phyloP scores from a whole-genome alignment of 2,888 invertebrate species.

The Catocala sponsa region DNA sequence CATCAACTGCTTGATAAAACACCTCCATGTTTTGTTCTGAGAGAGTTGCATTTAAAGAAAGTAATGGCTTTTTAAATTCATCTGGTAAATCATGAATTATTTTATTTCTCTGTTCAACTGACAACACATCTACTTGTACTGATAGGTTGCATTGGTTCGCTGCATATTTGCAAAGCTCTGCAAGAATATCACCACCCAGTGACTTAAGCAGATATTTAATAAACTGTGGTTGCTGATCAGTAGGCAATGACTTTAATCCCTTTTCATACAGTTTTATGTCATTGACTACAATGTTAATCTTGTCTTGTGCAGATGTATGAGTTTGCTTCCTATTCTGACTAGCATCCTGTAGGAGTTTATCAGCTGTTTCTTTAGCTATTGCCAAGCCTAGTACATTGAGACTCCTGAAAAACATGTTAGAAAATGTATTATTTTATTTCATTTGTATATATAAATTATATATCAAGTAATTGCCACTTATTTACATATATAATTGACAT shows the following conservation, averaged over 20 bases:
- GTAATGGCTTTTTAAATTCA: conserved; percentile 90
- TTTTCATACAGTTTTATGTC: conserved; percentile 94
- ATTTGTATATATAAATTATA: too few species aligned
- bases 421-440: too few species aligned
- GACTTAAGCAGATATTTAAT: conserved; percentile 95
- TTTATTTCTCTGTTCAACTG: conserved; percentile 91
- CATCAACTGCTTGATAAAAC: conserved; percentile 92
- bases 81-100: conserved; percentile 90
- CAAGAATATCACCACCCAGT: conserved; percentile 93
- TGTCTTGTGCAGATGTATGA: conserved; percentile 94
- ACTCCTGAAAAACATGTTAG: conserved; percentile 72
- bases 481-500: too few species aligned
- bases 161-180: conserved; percentile 93
- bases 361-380: conserved; percentile 92
- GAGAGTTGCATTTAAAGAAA: conserved; percentile 91
- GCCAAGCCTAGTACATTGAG: conserved; percentile 90
- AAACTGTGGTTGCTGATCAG: conserved; percentile 90
- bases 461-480: too few species aligned
- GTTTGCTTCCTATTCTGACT: conserved; percentile 92
- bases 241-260: conserved; percentile 90
- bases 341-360: conserved; percentile 91
- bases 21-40: conserved; percentile 92
- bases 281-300: conserved; percentile 92
- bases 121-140: conserved; percentile 88
- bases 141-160: conserved; percentile 92